These are phyloP conservation scores for Agrotis segetum DNA, from an alignment of 2,888 invertebrate genomes.

Conservation along the genomic window DNA sequence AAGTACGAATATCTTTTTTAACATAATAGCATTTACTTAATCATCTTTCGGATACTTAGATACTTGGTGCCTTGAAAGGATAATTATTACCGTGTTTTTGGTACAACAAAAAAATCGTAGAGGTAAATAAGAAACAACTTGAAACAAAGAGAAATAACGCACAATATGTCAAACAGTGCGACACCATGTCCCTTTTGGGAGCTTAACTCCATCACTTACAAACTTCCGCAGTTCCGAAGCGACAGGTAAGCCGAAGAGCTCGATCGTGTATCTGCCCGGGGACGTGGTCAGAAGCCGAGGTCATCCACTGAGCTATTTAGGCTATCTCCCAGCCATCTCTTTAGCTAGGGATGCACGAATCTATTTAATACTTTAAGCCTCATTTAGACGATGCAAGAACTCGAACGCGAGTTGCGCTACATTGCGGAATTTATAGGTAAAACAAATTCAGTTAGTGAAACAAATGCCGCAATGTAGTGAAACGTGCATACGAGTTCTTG, in stretches of 20 bases:
- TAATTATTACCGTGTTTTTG: background rate
- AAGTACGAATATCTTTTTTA: too few species aligned
- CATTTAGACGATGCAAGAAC: too few species aligned
- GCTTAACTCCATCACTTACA: background rate
- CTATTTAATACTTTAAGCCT: background rate
- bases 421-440: too few species aligned
- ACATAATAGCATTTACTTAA: too few species aligned
- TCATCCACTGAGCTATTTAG: background rate
- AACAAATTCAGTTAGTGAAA: too few species aligned
- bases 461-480: too few species aligned
- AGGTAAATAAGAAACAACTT: background rate
- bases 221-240: conserved; percentile 1
- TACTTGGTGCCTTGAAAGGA: background rate
- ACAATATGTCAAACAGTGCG: background rate
- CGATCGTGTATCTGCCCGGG: background rate
- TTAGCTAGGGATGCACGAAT: background rate
- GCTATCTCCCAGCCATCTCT: background rate
- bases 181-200: background rate
- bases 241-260: conserved; percentile 6
- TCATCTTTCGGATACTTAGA: too few species aligned
- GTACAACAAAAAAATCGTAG: background rate
- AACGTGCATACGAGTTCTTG: too few species aligned
- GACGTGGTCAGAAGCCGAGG: background rate
- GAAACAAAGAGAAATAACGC: background rate
- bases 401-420: too few species aligned